Evolutionary conservation across 2,797 vertebrate genomes (phyloP), one percentile per base, ranked within the genome.

Genomic region (Thripadectes ignobilis): DNA sequence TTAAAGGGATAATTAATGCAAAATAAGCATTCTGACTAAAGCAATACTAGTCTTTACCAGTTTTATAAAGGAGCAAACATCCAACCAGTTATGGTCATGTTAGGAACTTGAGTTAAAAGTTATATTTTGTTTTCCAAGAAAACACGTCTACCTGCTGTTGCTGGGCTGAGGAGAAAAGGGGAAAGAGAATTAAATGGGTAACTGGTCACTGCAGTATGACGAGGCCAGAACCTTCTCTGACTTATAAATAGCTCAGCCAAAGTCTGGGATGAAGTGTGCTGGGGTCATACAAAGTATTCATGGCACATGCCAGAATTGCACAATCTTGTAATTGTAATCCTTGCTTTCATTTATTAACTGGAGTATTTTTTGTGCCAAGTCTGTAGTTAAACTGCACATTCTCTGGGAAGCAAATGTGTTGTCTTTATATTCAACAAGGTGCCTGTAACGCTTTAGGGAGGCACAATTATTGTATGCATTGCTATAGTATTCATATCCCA

Each of bases 281-380:
- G 61, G 81, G 92, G 93, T 93, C 93, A 82, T 34, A 23, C 45
- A 95, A 96, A 96, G 57, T 92, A 93, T 91, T 89, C 52, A 38
- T 39, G 68, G 71, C 51, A 57, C 68, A 93, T 54, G 76, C 65
- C 68, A 95, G 75, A 88, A 88, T 88, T 95, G 58, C 79, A 88
- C 69, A 95, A 81, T 69, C 39, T 88, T 5, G 7, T 72, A 92
- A 85, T 34, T 66, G 39, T 55, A 88, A 89, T 58, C 23, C 55
- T 92, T 78, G 51, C 72, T 55, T 95, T 75, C 75, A 75, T 91
- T 91, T 91, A 85, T 89, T 65, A 91, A 83, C 68, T 74, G 29
- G 36, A 18, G 10, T 36, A 39, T 72, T 93, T 74, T 39, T 85
- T 81, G 30, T 91, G 85, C 87, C 72, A 89, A 91, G 66, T 45